These are phyloP conservation scores for Silurus lanzhouensis DNA, from an alignment of 2,797 vertebrate species.

Conservation along the genomic window DNA sequence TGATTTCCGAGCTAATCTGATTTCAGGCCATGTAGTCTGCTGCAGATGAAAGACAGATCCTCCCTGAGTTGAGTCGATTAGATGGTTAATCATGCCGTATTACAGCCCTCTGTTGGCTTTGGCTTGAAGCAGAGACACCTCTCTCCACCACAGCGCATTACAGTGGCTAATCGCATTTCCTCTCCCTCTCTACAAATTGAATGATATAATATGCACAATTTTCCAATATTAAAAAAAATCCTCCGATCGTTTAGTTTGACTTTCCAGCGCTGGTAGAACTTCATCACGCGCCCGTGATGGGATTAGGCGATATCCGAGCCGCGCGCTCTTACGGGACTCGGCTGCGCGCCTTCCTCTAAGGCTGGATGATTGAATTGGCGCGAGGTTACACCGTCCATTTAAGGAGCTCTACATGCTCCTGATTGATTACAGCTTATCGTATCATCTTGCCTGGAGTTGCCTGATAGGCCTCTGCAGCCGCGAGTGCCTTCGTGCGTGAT, in stretches of 20 bases:
- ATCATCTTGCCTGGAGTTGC: conserved; percentile 87
- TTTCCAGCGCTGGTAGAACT: conserved; percentile 89
- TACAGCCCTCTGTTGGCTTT: conserved; percentile 66
- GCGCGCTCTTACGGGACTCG: conserved; percentile 77
- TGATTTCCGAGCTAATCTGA: conserved; percentile 64
- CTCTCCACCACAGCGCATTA: conserved; percentile 73
- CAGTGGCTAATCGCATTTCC: conserved; percentile 81
- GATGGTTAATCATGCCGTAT: conserved; percentile 70
- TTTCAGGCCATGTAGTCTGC: conserved; percentile 69
- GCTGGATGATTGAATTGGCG: conserved; percentile 84
- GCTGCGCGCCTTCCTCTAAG: conserved; percentile 77
- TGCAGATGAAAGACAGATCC: conserved; percentile 78
- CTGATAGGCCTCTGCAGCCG: conserved; percentile 75
- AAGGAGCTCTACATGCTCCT: conserved; percentile 81
- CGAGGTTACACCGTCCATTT: conserved; percentile 85
- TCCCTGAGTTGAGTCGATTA: conserved; percentile 73
- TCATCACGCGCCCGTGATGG: conserved; percentile 84
- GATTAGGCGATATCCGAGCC: conserved; percentile 79
- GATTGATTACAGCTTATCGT: conserved; percentile 94
- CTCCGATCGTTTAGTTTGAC: conserved; percentile 89
- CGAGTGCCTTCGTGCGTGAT: too few relatives aligned
- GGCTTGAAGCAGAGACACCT: conserved; percentile 60
- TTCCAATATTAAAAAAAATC: conserved; percentile 91
- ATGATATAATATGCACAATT: conserved; percentile 87
- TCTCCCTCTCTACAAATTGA: conserved; percentile 85